Base-by-base conservation (phyloP, 92 coral and sea anemone species). In the Heteractis magnifica region DNA sequence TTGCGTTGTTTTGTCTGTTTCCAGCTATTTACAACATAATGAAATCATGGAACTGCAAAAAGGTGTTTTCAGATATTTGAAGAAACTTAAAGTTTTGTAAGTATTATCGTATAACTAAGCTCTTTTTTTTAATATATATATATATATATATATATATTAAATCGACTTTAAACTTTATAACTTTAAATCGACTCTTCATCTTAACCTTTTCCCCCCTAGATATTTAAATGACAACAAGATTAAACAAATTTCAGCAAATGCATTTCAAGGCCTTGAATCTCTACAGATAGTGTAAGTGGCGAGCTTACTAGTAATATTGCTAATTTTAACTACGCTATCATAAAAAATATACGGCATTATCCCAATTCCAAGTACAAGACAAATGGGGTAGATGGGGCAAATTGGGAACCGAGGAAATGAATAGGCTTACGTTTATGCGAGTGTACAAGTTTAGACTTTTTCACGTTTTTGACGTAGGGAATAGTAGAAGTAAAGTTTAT, bases 251-350 rank as follows among this genome's bases (percentile, higher is more conserved):
- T 77, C 91, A 44, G 20, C 89, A 12, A 88, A 85, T 49, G 91
- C 90, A 68, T 93, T 93, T 76, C 82, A 85, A 56, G 94, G 97
- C 4, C 74, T 93, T 48, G 41, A 51, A 3, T 84, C 94, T 9
- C 79, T 93, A 34, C 85, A 88, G 64, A 88, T 79, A 80, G 68
- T 93, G 97, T 93, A 86, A 91, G 94, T 89, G 59, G 0, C 6
- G 10, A 6, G 5, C 26, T 62, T 62, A 21, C 11, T 62, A 62
- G 16, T 19, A 1, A 4, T 18, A 62, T 18, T 5, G 6, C 44
- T 2, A 0, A 34, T 34, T 34, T 34, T 34, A 34, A 34, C 34
- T 26, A 26, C 34, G 34, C 0, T 26, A 26, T 34, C 44, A 34
- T 34, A 34, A 34, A 34, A 34, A 34, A 34, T 34, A 34, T 34